These are phyloP conservation scores for Xenops minutus DNA, from an alignment of 2,797 vertebrate genomes.

Conservation along the genomic window DNA sequence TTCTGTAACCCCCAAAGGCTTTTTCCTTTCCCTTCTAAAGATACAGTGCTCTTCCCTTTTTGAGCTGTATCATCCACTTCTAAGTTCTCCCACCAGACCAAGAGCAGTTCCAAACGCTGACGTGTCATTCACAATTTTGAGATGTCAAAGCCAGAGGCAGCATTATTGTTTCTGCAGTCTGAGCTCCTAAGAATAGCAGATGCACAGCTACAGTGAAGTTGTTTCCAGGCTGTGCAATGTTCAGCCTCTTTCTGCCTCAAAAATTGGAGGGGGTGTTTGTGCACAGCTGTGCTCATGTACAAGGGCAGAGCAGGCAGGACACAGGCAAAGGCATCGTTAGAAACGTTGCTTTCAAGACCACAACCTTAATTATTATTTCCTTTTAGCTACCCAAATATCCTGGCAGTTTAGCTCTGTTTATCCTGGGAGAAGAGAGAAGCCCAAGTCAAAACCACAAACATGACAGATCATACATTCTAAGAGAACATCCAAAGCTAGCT, in stretches of 20 bases:
- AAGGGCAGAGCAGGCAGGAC: neutral
- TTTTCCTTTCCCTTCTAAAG: neutral
- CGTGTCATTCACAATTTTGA: constrained; percentile 31
- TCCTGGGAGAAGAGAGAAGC: neutral
- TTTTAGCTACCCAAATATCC: neutral
- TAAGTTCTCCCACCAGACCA: neutral
- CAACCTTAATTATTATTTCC: neutral
- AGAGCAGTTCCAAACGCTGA: neutral
- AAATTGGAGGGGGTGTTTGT: neutral
- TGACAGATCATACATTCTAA: neutral
- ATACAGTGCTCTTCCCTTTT: neutral
- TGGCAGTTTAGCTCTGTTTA: neutral
- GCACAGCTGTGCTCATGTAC: accelerated
- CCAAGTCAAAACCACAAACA: neutral
- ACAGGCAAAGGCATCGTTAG: neutral
- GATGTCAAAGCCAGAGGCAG: constrained; percentile 40
- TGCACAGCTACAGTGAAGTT: neutral
- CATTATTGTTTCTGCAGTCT: constrained; percentile 6
- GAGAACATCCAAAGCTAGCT: neutral
- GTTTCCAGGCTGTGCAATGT: neutral
- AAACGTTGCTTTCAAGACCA: neutral
- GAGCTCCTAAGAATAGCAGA: constrained; percentile 41
- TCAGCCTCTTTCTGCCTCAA: neutral
- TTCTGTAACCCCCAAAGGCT: neutral
- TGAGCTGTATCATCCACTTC: neutral